These are phyloP conservation scores for Neomorphus geoffroyi DNA, from an alignment of 2,797 vertebrate genomes.

Conservation along the genomic window DNA sequence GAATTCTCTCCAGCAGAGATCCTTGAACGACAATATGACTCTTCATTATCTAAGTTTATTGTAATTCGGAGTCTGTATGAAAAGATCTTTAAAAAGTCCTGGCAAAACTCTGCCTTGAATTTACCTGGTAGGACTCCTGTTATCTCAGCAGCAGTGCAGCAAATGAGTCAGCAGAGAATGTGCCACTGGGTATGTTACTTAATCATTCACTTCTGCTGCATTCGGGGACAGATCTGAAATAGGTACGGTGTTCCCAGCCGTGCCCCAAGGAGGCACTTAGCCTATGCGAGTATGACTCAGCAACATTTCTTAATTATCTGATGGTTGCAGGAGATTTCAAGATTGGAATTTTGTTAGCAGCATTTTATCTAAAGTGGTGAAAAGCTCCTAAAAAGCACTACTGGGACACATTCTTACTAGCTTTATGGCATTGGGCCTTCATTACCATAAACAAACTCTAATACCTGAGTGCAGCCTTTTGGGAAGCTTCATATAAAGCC, in stretches of 20 bases:
- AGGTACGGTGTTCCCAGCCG: neutral
- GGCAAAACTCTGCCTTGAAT: neutral
- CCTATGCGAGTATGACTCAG: slow-evolving; percentile 7
- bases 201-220: slow-evolving; percentile 15
- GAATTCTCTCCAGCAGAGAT: neutral
- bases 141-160: neutral
- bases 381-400: slow-evolving; percentile 58
- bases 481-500: neutral
- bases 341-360: slow-evolving; percentile 55
- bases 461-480: neutral
- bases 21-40: neutral
- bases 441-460: slow-evolving; percentile 48
- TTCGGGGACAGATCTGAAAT: slow-evolving; percentile 1
- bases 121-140: neutral
- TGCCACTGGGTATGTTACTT: neutral
- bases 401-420: slow-evolving; percentile 34
- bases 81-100: neutral
- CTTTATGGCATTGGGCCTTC: slow-evolving; percentile 17
- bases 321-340: slow-evolving; percentile 17
- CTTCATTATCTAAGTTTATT: neutral
- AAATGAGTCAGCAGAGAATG: slow-evolving; percentile 34
- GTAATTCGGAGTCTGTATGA: neutral
- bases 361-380: slow-evolving; percentile 52
- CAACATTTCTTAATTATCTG: slow-evolving; percentile 48
- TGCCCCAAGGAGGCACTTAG: slow-evolving; percentile 23